Percentiles rank a stretch among this genome's conserved stretches.
phyloP scores from a whole-genome alignment of 2,888 invertebrate genomes.

The Salticus scenicus region DNA sequence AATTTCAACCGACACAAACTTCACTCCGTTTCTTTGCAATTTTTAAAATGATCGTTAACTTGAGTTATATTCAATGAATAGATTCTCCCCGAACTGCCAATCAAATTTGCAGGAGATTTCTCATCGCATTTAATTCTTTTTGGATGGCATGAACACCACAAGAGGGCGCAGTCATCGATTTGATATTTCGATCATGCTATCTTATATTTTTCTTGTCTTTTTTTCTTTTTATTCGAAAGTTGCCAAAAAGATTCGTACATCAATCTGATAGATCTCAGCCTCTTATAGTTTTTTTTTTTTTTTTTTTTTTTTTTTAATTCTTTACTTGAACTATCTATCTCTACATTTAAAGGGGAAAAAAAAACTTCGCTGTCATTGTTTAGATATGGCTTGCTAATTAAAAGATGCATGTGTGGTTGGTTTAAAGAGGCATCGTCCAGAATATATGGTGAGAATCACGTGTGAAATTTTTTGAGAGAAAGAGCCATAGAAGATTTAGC shows the following conservation, averaged over 20 bases:
- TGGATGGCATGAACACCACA: background rate
- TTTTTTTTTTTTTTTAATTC: background rate
- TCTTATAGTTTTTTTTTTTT: background rate
- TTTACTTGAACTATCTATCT: too few relatives aligned
- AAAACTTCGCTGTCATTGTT: background rate
- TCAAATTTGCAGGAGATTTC: conserved; percentile 15
- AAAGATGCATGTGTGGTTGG: background rate
- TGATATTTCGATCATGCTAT: background rate
- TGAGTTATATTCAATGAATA: background rate
- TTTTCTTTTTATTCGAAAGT: background rate
- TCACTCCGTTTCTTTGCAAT: too few relatives aligned
- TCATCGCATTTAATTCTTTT: background rate
- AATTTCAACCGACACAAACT: too few relatives aligned
- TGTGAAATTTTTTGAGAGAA: background rate
- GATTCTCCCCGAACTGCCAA: background rate
- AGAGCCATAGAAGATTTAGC: too few relatives aligned
- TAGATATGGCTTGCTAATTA: background rate
- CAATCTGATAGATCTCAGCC: conserved; percentile 1
- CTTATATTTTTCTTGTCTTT: background rate
- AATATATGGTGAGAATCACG: background rate
- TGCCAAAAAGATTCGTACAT: conserved; percentile 11
- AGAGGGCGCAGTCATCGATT: conserved; percentile 14
- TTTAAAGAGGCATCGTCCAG: background rate
- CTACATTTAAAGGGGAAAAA: too few relatives aligned
- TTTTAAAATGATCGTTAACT: too few relatives aligned